phyloP scores from a whole-genome alignment of 2,113 vertebrate genomes.

The Brachypodius melanocephalos region DNA sequence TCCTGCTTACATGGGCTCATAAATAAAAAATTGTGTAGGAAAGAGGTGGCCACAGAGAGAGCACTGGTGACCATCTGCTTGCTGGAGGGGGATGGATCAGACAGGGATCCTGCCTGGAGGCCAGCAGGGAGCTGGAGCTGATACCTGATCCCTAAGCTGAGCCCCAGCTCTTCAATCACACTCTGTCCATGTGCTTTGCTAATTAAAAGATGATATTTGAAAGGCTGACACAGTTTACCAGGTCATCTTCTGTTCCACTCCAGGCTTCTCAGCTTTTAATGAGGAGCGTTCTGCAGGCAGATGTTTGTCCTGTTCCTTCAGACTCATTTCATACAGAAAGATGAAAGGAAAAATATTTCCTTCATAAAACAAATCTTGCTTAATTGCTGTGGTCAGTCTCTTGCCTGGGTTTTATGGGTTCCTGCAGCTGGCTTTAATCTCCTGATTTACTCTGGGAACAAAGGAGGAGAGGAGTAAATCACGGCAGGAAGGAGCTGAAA shows the following conservation, averaged over 20 bases:
- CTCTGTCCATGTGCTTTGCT: background rate
- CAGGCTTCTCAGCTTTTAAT: background rate
- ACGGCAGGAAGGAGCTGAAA: constrained; percentile 6
- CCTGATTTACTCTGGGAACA: constrained; percentile 15
- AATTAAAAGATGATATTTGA: background rate
- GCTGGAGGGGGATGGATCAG: background rate
- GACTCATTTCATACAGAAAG: background rate
- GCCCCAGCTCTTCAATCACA: background rate
- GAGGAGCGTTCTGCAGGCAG: background rate
- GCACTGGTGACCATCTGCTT: background rate
- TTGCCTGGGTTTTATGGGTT: constrained; percentile 36
- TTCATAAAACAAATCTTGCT: constrained; percentile 20
- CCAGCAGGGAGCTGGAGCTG: background rate
- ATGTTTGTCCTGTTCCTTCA: background rate
- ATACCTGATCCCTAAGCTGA: background rate
- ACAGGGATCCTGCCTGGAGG: background rate
- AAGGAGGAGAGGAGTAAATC: constrained; percentile 42
- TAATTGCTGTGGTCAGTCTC: constrained; percentile 38
- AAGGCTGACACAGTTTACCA: background rate
- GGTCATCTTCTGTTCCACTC: background rate
- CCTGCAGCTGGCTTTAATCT: constrained; percentile 50
- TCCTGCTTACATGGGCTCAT: background rate
- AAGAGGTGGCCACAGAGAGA: background rate
- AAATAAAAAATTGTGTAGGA: background rate
- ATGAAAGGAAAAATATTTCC: constrained; percentile 27